Evolutionary conservation across 2,888 invertebrate genomes (phyloP).

Genomic region (Eupithecia insigniata): DNA sequence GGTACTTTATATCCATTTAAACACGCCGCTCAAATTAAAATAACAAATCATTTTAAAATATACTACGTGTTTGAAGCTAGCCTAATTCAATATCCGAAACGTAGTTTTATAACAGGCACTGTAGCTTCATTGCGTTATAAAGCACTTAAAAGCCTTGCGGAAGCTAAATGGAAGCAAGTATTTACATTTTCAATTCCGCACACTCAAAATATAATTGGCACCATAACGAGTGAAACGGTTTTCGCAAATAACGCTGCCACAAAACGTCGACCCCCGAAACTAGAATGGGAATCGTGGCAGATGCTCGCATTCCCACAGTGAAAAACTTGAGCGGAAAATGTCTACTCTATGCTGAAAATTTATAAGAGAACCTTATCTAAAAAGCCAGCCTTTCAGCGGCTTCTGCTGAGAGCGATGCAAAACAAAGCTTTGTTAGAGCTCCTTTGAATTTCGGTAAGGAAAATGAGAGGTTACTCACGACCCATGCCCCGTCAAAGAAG

Average conservation of each 20-base stretch:
- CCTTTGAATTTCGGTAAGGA: conserved; percentile 83
- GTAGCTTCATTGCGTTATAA: conserved; percentile 47
- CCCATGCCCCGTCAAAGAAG: conserved; percentile 75
- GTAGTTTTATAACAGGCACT: conserved; percentile 29
- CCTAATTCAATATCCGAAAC: conserved; percentile 22
- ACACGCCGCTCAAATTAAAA: conserved; percentile 4
- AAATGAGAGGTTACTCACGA: conserved; percentile 82
- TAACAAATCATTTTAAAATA: conserved; percentile 18
- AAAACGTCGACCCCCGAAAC: conserved; percentile 66
- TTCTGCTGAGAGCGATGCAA: conserved; percentile 77
- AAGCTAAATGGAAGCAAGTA: conserved; percentile 45
- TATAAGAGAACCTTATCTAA: conserved; percentile 81
- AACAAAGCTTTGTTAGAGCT: conserved; percentile 82
- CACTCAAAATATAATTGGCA: conserved; percentile 58
- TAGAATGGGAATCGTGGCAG: conserved; percentile 71
- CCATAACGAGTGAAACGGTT: conserved; percentile 62
- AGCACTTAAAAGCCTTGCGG: conserved; percentile 48
- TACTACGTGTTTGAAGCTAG: conserved; percentile 12
- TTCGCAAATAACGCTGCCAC: conserved; percentile 63
- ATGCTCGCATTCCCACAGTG: conserved; percentile 73
- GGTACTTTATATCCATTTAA: not conserved
- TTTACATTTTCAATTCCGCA: conserved; percentile 57
- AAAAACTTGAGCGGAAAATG: conserved; percentile 75
- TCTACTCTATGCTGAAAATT: conserved; percentile 75
- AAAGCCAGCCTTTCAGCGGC: conserved; percentile 80